Conservation (phyloP, 2,888 invertebrate species). For the Bedellia somnulentella region DNA sequence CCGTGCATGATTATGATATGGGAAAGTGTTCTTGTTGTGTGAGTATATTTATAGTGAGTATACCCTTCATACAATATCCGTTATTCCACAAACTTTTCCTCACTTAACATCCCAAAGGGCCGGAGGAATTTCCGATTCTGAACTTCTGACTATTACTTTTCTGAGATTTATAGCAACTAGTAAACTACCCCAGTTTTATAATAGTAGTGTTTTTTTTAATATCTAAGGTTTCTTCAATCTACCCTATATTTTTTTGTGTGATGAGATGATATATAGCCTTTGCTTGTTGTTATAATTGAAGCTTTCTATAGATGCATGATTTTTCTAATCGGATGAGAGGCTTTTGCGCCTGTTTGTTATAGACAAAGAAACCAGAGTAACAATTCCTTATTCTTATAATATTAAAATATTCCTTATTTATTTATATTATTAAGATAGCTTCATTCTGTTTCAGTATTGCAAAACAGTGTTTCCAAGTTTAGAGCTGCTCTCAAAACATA, state of each 20-base stretch:
- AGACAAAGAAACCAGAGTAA: not conserved
- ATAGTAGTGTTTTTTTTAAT: too few relatives aligned
- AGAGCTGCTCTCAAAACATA: constrained; percentile 19
- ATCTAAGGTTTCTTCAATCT: too few relatives aligned
- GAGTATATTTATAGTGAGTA: too few relatives aligned
- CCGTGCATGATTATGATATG: constrained; percentile 16
- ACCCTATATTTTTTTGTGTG: too few relatives aligned
- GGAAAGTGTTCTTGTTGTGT: constrained; percentile 18
- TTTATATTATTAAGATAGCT: not conserved
- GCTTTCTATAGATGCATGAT: not conserved
- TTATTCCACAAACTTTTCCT: not conserved
- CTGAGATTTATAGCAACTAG: too few relatives aligned
- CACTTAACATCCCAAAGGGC: not conserved
- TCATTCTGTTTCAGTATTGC: constrained; percentile 24
- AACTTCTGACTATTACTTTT: too few relatives aligned
- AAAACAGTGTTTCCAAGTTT: constrained; percentile 18
- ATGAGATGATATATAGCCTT: not conserved
- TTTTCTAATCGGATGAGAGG: too few relatives aligned
- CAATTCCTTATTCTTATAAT: not conserved
- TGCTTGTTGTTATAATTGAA: not conserved
- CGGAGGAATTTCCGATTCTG: too few relatives aligned
- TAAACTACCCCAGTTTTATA: too few relatives aligned
- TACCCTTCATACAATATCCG: not conserved
- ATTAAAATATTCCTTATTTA: not conserved
- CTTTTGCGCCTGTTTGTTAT: not conserved